A percentile compares a stretch with the other conserved stretches of the same genome.
These are phyloP conservation scores for Arion vulgaris DNA, from an alignment of 1,140 invertebrate species.

Conservation along the genomic window DNA sequence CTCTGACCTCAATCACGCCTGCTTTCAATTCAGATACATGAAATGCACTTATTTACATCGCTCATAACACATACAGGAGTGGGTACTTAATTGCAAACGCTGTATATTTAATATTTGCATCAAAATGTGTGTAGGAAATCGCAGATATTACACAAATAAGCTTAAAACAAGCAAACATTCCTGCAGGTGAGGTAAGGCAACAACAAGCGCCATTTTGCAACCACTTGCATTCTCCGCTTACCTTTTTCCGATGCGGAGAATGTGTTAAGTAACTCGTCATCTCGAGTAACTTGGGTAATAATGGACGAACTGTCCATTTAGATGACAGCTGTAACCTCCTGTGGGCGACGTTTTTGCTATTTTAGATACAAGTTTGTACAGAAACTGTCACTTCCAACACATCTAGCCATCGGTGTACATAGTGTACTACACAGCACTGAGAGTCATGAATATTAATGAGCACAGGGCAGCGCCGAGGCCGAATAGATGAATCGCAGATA, in stretches of 20 bases:
- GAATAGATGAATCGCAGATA: constrained; percentile 45
- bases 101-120: not conserved
- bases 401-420: constrained; percentile 52
- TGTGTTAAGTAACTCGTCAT: constrained; percentile 95
- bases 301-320: constrained; percentile 99
- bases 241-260: constrained; percentile 89
- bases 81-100: not conserved
- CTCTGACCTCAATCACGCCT: constrained; percentile 13
- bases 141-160: not conserved
- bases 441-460: constrained; percentile 62
- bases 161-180: constrained; percentile 24
- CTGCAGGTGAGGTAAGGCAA: constrained; percentile 39
- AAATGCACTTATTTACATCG: not conserved
- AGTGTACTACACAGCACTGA: constrained; percentile 42
- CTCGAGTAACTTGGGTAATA: constrained; percentile 96
- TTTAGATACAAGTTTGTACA: constrained; percentile 43
- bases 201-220: constrained; percentile 52
- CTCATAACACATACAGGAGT: not conserved
- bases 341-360: constrained; percentile 63
- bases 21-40: not conserved
- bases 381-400: constrained; percentile 52
- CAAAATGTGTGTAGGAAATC: not conserved
- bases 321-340: constrained; percentile 64
- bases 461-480: constrained; percentile 30
- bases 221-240: constrained; percentile 74